Base-by-base conservation (phyloP, 2,797 vertebrate genomes). In the Brachyalestes nurse region DNA sequence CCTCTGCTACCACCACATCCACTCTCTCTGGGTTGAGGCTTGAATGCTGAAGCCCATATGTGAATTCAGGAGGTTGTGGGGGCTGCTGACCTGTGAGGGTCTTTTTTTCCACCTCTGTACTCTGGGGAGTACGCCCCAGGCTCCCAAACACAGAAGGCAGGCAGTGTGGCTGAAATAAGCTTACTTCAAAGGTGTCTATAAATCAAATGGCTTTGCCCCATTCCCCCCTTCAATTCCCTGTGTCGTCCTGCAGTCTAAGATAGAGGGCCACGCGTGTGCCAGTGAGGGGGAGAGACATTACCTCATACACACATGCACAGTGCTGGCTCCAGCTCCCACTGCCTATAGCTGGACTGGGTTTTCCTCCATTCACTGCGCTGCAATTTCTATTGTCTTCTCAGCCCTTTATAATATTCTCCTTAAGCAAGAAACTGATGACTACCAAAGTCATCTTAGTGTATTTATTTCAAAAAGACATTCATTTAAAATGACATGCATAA, bases 151-250 rank as follows among this genome's bases (percentile, higher is more conserved):
- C 86, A 86, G 87, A 84, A 84, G 78, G 77, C 89, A 84, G 86
- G 82, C 88, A 60, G 80, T 75, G 85, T 85, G 86, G 87, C 85
- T 91, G 86, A 84, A 92, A 90, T 88, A 86, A 91, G 87, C 89
- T 90, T 84, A 90, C 92, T 92, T 94, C 91, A 94, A 93, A 93
- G 91, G 84, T 89, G 89, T 90, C 88, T 89, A 93, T 93, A 94
- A 94, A 93, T 94, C 92, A 93, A 88, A 76, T 88, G 90, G 89
- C 90, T 90, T 86, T 72, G 85, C 45, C 70, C 78, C 67, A 67
- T 79, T 79, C 75, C 83, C 82, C 75, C 75, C 77, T 70, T 47
- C 71, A 75, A 82, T 83, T 81, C 65, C 51, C 38, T 79, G 73
- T 60, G 60, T 80, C 60, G 73, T 86, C 86, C 82, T 79, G 7